Base-by-base conservation (phyloP, 2,113 vertebrate species). In the Tenebrosternarchus preto region DNA sequence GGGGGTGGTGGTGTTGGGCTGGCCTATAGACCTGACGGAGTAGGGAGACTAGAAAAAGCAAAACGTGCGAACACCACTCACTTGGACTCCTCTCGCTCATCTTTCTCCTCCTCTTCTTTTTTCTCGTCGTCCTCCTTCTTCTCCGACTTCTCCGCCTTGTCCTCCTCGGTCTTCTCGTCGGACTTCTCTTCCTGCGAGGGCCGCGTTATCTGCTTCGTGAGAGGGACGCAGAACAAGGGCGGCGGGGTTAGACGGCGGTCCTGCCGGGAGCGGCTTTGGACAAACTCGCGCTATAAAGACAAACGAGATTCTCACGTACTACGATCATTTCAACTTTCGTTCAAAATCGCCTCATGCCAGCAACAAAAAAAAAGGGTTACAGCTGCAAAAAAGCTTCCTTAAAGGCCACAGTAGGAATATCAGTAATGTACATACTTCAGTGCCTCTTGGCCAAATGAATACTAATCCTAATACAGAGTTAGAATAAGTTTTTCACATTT, bases 41-140 rank as follows among this genome's bases (percentile, higher is more conserved):
- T 2, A 12, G 1, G 2, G n/a, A 43, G 5, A 27, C 6, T 1
- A 53, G 70, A 16, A 36, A 6, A 36, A n/a, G n/a, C 33, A 2
- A 6, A 36, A 36, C 33, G 33, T 36, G 11, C 12, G 29, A 68
- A 15, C n/a, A n/a, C 3, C 0, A 91, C 94, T 93, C 84, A 98
- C 97, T 96, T 97, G 69, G 95, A 93, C 63, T 99, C 97, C 82
- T 99, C 97, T 85, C 97, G 99, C 83, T 98, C 97, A 91, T 98
- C 97, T 90, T 99, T 99, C 91, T 99, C 98, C 88, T 99, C 97
- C 92, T 99, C 97, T 86, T 99, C 96, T 91, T 96, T 99, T 90
- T 96, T 98, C 90, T 99, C 97, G 53, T 94, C 93, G 73, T 99
- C 97, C 88, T 99, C 97, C 92, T 96, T 98, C 93, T 97, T 98